These are phyloP conservation scores for Aphidius ervi DNA, from an alignment of 1,140 invertebrate species.

Conservation along the genomic window DNA sequence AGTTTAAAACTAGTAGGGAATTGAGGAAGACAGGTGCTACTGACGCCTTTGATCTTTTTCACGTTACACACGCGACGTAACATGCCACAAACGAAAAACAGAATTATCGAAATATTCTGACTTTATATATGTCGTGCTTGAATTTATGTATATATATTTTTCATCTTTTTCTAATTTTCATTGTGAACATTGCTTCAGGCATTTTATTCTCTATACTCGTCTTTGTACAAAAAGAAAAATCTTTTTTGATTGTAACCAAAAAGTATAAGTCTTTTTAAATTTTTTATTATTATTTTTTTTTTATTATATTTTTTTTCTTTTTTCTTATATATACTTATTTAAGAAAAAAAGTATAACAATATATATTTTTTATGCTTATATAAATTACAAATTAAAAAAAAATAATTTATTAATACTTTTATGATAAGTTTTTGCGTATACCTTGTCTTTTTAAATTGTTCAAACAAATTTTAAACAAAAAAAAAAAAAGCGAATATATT, in stretches of 20 bases:
- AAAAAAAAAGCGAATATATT: no score
- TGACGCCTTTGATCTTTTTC: constrained; percentile 55
- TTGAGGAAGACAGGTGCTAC: constrained; percentile 48
- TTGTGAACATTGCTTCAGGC: constrained; percentile 5
- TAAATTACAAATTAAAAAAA: no score
- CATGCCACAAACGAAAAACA: constrained; percentile 33
- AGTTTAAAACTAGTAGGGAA: constrained; percentile 22
- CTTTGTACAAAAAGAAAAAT: constrained; percentile 9
- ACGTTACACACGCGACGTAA: constrained; percentile 41
- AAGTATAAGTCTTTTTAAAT: constrained; percentile 1
- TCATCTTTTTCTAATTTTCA: not conserved
- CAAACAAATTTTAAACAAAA: no score
- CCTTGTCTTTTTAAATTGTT: no score
- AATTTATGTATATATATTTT: constrained; percentile 17
- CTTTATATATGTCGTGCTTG: constrained; percentile 23
- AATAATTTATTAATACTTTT: no score
- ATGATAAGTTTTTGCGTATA: no score
- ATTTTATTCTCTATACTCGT: not conserved
- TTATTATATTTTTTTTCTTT: no score
- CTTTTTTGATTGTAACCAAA: constrained; percentile 3
- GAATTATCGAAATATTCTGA: constrained; percentile 43
- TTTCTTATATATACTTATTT: no score
- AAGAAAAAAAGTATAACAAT: no score
- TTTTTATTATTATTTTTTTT: no score
- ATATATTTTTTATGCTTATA: no score